Base-by-base conservation (phyloP, 2,797 vertebrate genomes). In the Glossophaga mutica region DNA sequence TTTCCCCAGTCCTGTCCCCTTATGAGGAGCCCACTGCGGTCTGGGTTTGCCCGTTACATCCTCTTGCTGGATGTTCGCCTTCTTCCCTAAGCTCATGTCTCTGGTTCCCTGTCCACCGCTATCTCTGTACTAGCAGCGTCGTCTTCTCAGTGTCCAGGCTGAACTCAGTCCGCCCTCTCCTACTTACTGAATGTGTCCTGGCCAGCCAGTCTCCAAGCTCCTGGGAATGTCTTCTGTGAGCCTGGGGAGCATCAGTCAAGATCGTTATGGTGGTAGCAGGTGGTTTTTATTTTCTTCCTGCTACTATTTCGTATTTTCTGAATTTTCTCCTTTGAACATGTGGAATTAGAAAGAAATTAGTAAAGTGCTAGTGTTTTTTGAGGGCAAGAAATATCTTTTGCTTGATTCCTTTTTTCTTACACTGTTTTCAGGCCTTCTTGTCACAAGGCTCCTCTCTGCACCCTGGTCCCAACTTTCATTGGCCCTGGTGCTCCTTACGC, bases 201-300 rank as follows among this genome's bases (percentile, higher is more conserved):
- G 59, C 68, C 71, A 70, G 70, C 34, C 34, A 37, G 71, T 67
- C 84, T 93, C n/a, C 29, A 48, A 65, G 48, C 37, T 91, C 84
- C 92, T 74, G 29, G 91, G 65, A 92, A 83, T 50, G 19, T 59
- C 81, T 93, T 89, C 86, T 88, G 18, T 93, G 84, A 93, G n/a
- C 44, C 0, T 52, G 11, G 46, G 57, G 46, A 29, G 52, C 32
- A 65, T 44, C 57, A 21, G 26, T 65, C 37, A 82, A 76, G 52
- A 82, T 19, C 68, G 9, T 19, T 70, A 87, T 32, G 86, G 16
- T 32, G 68, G 16, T 82, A 85, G 74, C 68, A 88, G 55, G 76
- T 73, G 46, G 29, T 44, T 94, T 84, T 90, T 90, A 52, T 91
- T 95, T 70, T 71, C 34, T 39, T 89, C 70, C 88, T 29, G 74